A percentile compares a stretch with the other conserved stretches of the same genome.
Conservation (phyloP, 1,140 invertebrate species). For the Chelonus insularis region DNA sequence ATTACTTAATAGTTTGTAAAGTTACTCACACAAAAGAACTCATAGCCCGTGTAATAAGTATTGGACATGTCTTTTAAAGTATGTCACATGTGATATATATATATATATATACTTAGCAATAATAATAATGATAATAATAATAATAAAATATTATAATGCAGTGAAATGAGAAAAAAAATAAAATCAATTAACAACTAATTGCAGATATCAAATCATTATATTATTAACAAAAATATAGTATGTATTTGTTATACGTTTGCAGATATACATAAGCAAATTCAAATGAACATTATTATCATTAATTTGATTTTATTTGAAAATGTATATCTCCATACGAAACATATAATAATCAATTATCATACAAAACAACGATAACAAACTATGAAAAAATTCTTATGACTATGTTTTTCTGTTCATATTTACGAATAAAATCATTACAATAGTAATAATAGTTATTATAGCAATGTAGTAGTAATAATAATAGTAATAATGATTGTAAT, state of each 20-base stretch:
- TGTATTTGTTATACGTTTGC: too few relatives aligned
- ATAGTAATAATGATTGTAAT: not conserved
- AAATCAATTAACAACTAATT: conserved; percentile 34
- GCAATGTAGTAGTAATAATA: conserved; percentile 8
- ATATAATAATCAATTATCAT: conserved; percentile 37
- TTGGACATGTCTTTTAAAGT: too few relatives aligned
- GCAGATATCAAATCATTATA: conserved; percentile 53
- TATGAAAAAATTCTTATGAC: conserved; percentile 52
- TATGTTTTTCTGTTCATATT: not conserved
- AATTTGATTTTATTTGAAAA: too few relatives aligned
- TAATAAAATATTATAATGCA: conserved; percentile 3
- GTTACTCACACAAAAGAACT: not conserved
- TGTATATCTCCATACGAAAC: too few relatives aligned
- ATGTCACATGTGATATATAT: too few relatives aligned
- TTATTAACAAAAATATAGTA: conserved; percentile 56
- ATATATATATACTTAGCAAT: too few relatives aligned
- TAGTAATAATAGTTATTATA: not conserved
- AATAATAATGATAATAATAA: not conserved
- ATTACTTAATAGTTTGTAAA: not conserved
- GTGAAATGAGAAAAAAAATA: conserved; percentile 24
- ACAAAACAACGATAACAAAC: conserved; percentile 58
- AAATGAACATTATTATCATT: too few relatives aligned
- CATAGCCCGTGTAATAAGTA: too few relatives aligned
- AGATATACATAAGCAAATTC: too few relatives aligned
- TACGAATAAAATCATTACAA: conserved; percentile 4